These are phyloP conservation scores for Chrysolophus pictus DNA, from an alignment of 2,797 vertebrate genomes.

Conservation along the genomic window DNA sequence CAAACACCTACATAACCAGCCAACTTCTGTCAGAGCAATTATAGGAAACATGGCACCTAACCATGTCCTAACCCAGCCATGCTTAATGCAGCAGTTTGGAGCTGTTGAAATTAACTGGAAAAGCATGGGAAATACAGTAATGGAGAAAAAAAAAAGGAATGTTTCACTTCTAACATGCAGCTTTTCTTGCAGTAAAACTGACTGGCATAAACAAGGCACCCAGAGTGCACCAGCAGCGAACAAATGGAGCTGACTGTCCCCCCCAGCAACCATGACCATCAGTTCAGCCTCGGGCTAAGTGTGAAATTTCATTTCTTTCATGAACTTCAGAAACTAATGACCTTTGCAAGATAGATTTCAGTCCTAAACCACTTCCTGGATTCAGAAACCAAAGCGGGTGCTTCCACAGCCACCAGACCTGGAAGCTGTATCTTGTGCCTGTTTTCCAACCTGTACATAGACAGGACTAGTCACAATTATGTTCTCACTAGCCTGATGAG, in stretches of 20 bases:
- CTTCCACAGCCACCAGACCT: not conserved
- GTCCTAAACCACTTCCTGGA: not conserved
- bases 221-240: not conserved
- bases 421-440: not conserved
- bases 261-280: not conserved
- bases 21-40: not conserved
- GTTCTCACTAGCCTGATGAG: not conserved
- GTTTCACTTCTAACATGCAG: not conserved
- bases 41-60: not conserved
- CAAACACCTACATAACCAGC: not conserved
- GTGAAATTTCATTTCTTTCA: not conserved
- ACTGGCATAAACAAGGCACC: not conserved
- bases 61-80: not conserved
- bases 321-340: not conserved
- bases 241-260: not conserved
- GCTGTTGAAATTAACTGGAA: not conserved
- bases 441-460: not conserved
- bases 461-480: not conserved
- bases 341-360: not conserved
- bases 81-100: not conserved
- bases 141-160: accelerated
- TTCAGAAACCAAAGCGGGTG: not conserved
- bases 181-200: not conserved
- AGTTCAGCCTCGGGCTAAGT: not conserved
- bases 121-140: not conserved